Conservation (phyloP, 2,797 vertebrate genomes). For the Silurus aristotelis region DNA sequence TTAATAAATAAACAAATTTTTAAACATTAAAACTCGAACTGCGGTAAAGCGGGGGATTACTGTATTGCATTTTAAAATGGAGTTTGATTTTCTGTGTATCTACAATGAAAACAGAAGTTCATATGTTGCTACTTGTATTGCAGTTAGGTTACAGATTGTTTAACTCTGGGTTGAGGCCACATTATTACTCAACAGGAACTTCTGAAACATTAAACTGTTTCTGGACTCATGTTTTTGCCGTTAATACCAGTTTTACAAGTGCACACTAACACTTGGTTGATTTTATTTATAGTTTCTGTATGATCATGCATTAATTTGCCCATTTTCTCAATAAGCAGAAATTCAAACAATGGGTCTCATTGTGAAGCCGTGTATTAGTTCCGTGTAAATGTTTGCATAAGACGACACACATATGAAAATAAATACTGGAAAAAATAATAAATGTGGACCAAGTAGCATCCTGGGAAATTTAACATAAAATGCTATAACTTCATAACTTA, state of each 20-base stretch:
- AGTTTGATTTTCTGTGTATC: neutral
- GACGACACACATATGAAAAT: too few relatives aligned
- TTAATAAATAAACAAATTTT: too few relatives aligned
- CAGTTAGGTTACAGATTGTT: slow-evolving; percentile 2
- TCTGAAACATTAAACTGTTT: neutral
- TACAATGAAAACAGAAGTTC: slow-evolving; percentile 8
- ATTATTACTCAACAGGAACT: slow-evolving; percentile 15
- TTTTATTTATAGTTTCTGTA: neutral
- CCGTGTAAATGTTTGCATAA: neutral
- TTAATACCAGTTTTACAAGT: neutral
- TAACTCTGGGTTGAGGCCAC: slow-evolving; percentile 11
- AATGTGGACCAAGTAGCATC: too few relatives aligned
- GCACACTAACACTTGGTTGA: neutral
- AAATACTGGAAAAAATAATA: too few relatives aligned
- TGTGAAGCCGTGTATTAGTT: neutral
- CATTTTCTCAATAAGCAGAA: neutral
- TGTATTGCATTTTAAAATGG: neutral
- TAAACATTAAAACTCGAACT: too few relatives aligned
- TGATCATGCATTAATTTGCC: too few relatives aligned
- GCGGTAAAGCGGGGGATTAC: too few relatives aligned
- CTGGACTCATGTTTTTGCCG: neutral
- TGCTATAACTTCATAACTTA: too few relatives aligned
- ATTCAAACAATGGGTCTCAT: neutral
- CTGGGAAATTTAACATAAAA: too few relatives aligned
- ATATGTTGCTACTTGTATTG: slow-evolving; percentile 29